These are phyloP conservation scores for Nomada fabriciana DNA, from an alignment of 2,888 invertebrate species.

Conservation along the genomic window DNA sequence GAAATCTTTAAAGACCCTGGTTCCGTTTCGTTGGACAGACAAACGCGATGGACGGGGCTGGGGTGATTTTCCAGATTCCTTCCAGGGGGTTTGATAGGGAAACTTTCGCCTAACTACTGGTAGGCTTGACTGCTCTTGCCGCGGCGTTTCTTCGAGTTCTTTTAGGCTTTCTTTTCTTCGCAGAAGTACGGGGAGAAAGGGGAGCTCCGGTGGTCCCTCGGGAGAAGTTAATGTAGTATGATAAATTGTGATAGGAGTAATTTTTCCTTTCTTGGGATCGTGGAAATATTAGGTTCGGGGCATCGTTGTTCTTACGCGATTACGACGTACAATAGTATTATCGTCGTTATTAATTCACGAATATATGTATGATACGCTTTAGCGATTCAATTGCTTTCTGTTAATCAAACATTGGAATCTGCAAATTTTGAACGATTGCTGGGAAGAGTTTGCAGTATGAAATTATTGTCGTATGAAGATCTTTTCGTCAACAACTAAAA, in stretches of 20 bases:
- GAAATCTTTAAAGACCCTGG: constrained; percentile 50
- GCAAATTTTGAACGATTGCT: background rate
- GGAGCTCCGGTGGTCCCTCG: background rate
- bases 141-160: background rate
- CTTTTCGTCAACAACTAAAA: no score
- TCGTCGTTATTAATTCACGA: no score
- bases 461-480: no score
- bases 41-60: constrained; percentile 21
- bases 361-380: no score
- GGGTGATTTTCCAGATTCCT: background rate
- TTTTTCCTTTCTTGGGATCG: background rate
- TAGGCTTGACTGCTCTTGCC: constrained; percentile 24
- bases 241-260: no score
- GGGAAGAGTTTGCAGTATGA: background rate
- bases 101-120: constrained; percentile 55
- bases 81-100: constrained; percentile 41
- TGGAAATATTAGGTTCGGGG: no score
- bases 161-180: background rate
- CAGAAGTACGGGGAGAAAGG: background rate
- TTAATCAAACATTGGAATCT: no score
- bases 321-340: no score
- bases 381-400: no score
- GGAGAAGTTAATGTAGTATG: no score
- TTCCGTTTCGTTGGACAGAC: constrained; percentile 55
- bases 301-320: no score